Percentiles rank a stretch among this genome's conserved stretches.
phyloP scores from a whole-genome alignment of 2,113 vertebrate genomes.

The Apeltes quadracus region DNA sequence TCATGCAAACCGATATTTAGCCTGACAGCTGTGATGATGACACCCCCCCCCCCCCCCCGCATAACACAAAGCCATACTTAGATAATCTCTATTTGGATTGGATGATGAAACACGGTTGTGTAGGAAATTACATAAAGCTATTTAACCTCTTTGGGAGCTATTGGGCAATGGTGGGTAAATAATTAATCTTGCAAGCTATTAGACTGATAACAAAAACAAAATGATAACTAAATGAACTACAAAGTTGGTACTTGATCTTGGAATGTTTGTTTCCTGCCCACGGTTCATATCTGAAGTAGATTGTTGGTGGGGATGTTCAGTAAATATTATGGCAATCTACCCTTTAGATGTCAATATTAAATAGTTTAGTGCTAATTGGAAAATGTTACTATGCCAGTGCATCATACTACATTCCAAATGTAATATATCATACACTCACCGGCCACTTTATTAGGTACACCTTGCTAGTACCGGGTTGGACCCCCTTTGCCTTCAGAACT shows the following conservation, averaged over 20 bases:
- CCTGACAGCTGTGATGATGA: conserved; percentile 2
- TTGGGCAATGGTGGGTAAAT: background rate
- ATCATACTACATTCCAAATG: background rate
- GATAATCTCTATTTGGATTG: background rate
- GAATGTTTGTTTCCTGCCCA: no score
- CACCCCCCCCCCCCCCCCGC: background rate
- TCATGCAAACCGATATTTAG: background rate
- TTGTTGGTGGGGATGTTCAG: background rate
- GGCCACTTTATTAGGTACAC: no score
- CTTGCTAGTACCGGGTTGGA: no score
- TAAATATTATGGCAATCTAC: background rate
- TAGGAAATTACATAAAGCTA: conserved; percentile 3
- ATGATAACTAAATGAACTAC: background rate
- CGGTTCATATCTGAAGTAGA: no score
- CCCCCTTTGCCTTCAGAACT: no score
- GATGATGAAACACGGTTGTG: conserved; percentile 16
- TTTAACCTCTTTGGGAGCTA: background rate
- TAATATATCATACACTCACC: no score
- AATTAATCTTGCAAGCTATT: background rate
- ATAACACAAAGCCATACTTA: conserved; percentile 1
- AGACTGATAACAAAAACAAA: background rate
- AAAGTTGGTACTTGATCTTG: no score
- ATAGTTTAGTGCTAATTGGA: background rate
- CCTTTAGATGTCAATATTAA: background rate
- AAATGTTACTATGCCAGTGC: background rate